Evolutionary conservation across 2,888 invertebrate genomes (phyloP).

Genomic region (Callyntrura sp.): DNA sequence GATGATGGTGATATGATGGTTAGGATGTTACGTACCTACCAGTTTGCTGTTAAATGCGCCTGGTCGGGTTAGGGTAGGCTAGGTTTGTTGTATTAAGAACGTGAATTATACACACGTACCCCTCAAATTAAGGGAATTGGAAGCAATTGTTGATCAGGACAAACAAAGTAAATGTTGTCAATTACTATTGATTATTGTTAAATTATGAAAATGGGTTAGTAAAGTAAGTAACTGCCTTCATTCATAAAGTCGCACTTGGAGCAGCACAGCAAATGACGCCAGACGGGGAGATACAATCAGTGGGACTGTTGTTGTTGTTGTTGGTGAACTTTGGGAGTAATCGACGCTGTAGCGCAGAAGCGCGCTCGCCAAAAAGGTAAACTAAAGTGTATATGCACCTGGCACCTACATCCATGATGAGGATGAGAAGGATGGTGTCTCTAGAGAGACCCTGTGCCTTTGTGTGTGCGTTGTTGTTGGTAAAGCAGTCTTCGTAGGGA

Average conservation of each 20-base stretch:
- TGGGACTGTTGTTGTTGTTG: neutral
- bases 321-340: neutral
- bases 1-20: too few species aligned
- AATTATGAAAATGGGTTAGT: conserved; percentile 62
- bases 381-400: neutral
- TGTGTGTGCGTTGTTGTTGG: too few species aligned
- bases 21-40: neutral
- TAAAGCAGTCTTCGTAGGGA: neutral
- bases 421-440: too few species aligned
- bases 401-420: too few species aligned
- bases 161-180: conserved; percentile 56
- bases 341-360: neutral
- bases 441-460: too few species aligned
- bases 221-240: conserved; percentile 33
- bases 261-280: neutral
- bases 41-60: neutral
- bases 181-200: conserved; percentile 56
- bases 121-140: conserved; percentile 38
- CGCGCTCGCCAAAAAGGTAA: too few species aligned
- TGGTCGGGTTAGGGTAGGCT: neutral
- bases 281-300: neutral
- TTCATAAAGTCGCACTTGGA: neutral
- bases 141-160: conserved; percentile 53
- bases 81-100: neutral
- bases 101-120: conserved; percentile 28